Evolutionary conservation across 1,140 invertebrate species (phyloP), one percentile per base, ranked within the genome.

Genomic region (Vanessa tameamea): DNA sequence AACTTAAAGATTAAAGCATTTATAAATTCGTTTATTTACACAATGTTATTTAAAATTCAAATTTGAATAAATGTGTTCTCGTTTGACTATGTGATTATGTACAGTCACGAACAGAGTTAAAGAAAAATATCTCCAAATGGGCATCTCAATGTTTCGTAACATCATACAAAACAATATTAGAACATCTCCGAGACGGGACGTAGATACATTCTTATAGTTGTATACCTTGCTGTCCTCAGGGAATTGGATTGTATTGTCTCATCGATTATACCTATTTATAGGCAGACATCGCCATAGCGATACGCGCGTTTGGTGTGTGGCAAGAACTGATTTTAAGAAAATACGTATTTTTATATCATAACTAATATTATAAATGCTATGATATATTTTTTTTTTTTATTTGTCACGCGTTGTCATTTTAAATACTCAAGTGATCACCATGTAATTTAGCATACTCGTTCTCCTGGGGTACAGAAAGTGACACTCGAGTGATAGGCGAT

Each of bases 251-350:
- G 84, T 86, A 87, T 90, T 88, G 84, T 87, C 79, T 90, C 85
- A 87, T 89, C 86, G 84, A 87, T 89, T 86, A 82, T 47, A 77
- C 83, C 84, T 89, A 89, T 89, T 89, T 89, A 89, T 89, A 88
- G 83, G 78, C 80, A 76, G 75, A 88, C 82, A 86, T 80, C 76
- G 82, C 84, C 80, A 83, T 78, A 75, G 67, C 74, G 69, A 74
- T 70, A 68, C 69, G 72, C 15, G 26, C 65, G 69, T 72, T 16
- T 77, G 80, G 72, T 68, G 47, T 43, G 37, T 11, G 37, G 37
- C 67, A 85, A 83, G 75, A n/a, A 11, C 37, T 43, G 37, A 43
- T 43, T 61, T 69, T 15, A 57, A 47, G 47, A 59, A 31, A 16
- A 53, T 3, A 14, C 53, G 53, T 57, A 43, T 43, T 43, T 43